Percentiles rank a stretch among this genome's conserved stretches.
These are phyloP conservation scores for Macrosoma leucophasiata DNA, from an alignment of 2,888 invertebrate genomes.

Conservation along the genomic window DNA sequence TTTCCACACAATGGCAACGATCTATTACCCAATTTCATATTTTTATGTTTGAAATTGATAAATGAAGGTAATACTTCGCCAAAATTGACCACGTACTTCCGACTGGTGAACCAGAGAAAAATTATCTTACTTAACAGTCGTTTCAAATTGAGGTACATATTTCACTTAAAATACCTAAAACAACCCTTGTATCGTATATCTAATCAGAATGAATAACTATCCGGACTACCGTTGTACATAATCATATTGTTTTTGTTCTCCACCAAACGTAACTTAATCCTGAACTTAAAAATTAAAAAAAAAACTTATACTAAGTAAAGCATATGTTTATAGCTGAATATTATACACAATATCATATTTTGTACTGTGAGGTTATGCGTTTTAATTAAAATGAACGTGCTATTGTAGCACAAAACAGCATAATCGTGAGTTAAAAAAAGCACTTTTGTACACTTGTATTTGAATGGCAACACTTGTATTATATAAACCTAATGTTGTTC, in stretches of 20 bases:
- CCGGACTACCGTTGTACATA: conserved; percentile 50
- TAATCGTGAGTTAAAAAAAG: conserved; percentile 8
- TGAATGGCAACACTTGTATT: conserved; percentile 40
- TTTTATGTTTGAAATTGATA: too few relatives aligned
- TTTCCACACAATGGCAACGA: too few relatives aligned
- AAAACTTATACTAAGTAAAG: conserved; percentile 67
- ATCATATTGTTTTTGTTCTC: conserved; percentile 39
- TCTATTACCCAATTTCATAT: too few relatives aligned
- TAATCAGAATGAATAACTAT: conserved; percentile 17
- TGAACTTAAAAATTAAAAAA: conserved; percentile 39
- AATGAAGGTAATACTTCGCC: too few relatives aligned
- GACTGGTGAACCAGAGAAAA: conserved; percentile 33
- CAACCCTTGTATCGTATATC: conserved; percentile 22
- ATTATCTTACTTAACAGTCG: conserved; percentile 50
- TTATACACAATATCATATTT: conserved; percentile 65
- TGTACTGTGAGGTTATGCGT: conserved; percentile 67
- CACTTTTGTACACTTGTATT: conserved; percentile 29
- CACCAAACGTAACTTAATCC: conserved; percentile 36
- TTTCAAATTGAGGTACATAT: conserved; percentile 57
- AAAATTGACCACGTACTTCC: too few relatives aligned
- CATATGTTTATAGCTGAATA: conserved; percentile 62
- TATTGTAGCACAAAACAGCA: conserved; percentile 2
- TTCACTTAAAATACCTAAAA: conserved; percentile 42
- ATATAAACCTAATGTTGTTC: conserved; percentile 31
- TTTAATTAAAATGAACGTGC: conserved; percentile 11